Conservation (phyloP, 2,888 invertebrate genomes). For the Macroteleia sp. region DNA sequence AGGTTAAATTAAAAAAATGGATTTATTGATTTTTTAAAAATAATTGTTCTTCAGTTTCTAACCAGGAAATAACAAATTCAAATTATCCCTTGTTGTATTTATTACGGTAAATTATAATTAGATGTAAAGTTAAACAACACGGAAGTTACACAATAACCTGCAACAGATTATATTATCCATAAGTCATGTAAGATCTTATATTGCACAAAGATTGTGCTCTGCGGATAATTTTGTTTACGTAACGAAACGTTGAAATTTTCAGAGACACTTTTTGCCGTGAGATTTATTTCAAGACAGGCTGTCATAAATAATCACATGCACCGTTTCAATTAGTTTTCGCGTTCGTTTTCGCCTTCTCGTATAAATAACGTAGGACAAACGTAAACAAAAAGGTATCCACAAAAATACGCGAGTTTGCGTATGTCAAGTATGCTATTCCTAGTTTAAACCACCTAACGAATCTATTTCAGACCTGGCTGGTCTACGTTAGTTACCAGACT, state of each 20-base stretch:
- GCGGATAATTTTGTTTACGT: constrained; percentile 20
- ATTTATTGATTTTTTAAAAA: no score
- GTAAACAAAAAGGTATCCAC: constrained; percentile 44
- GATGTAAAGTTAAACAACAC: constrained; percentile 11
- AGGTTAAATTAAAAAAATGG: no score
- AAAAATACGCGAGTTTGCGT: constrained; percentile 39
- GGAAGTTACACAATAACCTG: constrained; percentile 23
- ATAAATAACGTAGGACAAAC: constrained; percentile 51
- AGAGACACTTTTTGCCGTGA: neutral
- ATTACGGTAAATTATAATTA: neutral
- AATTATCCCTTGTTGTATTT: no score
- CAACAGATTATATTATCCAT: constrained; percentile 1
- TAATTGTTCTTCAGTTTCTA: no score
- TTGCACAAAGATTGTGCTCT: constrained; percentile 5
- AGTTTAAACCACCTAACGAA: constrained; percentile 59
- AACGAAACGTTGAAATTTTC: constrained; percentile 21
- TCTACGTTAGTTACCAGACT: constrained; percentile 26
- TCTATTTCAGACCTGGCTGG: constrained; percentile 50
- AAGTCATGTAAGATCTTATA: constrained; percentile 14
- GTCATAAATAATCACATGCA: constrained; percentile 39
- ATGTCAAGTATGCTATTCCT: constrained; percentile 61
- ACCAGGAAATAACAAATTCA: no score
- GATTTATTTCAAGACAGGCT: constrained; percentile 9
- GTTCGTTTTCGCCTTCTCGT: constrained; percentile 23
- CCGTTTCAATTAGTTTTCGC: constrained; percentile 45